Percentiles rank a stretch among this genome's conserved stretches.
phyloP scores from a whole-genome alignment of 2,888 invertebrate species.

The Coenonympha arcania region DNA sequence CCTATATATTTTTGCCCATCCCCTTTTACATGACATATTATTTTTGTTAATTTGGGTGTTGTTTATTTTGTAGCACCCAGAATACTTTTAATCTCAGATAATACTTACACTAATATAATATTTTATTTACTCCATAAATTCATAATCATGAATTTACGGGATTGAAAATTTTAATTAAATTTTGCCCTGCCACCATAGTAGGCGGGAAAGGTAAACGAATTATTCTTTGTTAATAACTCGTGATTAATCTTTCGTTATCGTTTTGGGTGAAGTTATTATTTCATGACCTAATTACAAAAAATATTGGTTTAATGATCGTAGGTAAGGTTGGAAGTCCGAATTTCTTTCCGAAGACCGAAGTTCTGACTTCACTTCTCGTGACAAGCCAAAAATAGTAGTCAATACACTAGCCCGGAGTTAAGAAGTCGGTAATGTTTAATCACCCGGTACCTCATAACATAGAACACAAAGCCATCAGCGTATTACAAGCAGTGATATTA shows the following conservation, averaged over 20 bases:
- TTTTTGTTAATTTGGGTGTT: neutral
- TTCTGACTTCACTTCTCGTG: too few species aligned
- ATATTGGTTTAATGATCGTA: too few species aligned
- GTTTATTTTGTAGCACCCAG: neutral
- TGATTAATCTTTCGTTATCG: neutral
- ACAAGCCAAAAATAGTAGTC: too few species aligned
- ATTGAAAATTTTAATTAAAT: conserved; percentile 9
- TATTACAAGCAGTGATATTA: too few species aligned
- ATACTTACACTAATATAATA: neutral
- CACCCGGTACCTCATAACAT: too few species aligned
- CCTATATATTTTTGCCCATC: too few species aligned
- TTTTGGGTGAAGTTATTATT: neutral
- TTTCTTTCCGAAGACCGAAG: too few species aligned
- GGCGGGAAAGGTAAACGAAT: neutral
- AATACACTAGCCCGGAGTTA: too few species aligned
- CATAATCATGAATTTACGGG: conserved; percentile 1
- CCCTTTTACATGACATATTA: neutral
- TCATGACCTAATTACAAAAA: neutral
- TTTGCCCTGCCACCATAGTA: neutral
- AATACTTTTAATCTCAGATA: neutral
- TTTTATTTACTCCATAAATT: conserved; percentile 2
- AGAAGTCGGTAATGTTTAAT: too few species aligned
- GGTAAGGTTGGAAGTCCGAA: too few species aligned
- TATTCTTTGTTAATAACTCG: conserved; percentile 1
- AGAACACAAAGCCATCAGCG: too few species aligned